Conservation (phyloP, 2,888 invertebrate genomes). For the Brachyopa scutellaris region DNA sequence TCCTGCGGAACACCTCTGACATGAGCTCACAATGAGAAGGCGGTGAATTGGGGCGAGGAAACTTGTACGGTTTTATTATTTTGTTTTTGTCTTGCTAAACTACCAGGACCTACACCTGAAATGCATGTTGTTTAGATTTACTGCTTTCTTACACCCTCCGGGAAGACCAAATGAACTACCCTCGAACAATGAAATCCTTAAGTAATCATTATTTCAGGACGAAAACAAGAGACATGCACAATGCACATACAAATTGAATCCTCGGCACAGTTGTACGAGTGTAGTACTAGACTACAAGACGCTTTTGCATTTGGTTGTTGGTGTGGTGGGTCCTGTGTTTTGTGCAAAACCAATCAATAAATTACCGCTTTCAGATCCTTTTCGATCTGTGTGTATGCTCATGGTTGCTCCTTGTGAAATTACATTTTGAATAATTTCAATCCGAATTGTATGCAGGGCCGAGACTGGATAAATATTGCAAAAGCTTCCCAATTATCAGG, state of each 20-base stretch:
- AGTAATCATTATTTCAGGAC: slow-evolving; percentile 69
- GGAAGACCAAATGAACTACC: slow-evolving; percentile 50
- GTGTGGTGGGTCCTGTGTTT: slow-evolving; percentile 25
- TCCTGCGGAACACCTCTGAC: slow-evolving; percentile 70
- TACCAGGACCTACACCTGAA: slow-evolving; percentile 14
- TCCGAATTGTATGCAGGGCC: slow-evolving; percentile 57
- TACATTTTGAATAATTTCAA: slow-evolving; percentile 73
- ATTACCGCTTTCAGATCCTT: slow-evolving; percentile 68
- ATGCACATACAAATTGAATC: slow-evolving; percentile 58
- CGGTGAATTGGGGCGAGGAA: too few relatives aligned
- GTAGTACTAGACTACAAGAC: slow-evolving; percentile 47
- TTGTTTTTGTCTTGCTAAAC: slow-evolving; percentile 42
- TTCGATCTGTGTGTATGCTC: slow-evolving; percentile 48
- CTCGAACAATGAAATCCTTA: slow-evolving; percentile 51
- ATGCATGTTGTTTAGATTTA: slow-evolving; percentile 62
- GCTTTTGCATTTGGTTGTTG: neutral
- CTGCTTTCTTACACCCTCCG: slow-evolving; percentile 66
- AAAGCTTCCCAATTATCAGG: slow-evolving; percentile 70
- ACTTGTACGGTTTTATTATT: too few relatives aligned
- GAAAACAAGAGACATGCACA: slow-evolving; percentile 41
- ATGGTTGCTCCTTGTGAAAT: slow-evolving; percentile 59
- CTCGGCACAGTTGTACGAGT: slow-evolving; percentile 44
- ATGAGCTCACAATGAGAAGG: slow-evolving; percentile 9
- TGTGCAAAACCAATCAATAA: slow-evolving; percentile 72
- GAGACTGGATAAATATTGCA: slow-evolving; percentile 70